Percentiles rank a stretch among this genome's conserved stretches.
These are phyloP conservation scores for Neolamprologus toae DNA, from an alignment of 2,113 vertebrate genomes.

Conservation along the genomic window DNA sequence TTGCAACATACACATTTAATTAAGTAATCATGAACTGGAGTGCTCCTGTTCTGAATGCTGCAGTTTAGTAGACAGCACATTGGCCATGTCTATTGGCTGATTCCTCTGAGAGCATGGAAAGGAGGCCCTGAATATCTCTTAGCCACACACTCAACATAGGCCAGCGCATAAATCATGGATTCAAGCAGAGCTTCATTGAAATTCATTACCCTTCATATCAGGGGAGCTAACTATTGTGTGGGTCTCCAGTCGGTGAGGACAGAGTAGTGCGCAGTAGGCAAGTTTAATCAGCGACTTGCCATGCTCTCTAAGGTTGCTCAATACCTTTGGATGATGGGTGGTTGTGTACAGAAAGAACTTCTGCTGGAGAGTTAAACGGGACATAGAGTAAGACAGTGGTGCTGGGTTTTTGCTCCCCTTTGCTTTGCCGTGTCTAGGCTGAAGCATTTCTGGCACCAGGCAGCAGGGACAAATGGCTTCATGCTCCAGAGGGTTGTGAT, in stretches of 20 bases:
- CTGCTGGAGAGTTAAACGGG: background rate
- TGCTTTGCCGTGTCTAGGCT: background rate
- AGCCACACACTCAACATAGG: constrained; percentile 55
- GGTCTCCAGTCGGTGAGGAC: constrained; percentile 42
- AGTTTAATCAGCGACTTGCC: constrained; percentile 63
- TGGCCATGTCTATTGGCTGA: constrained; percentile 14
- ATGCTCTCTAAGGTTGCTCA: constrained; percentile 44
- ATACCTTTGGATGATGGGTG: constrained; percentile 43
- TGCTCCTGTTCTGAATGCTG: background rate
- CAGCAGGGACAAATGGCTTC: constrained; percentile 55
- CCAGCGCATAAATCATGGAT: constrained; percentile 63
- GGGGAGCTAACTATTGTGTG: constrained; percentile 60
- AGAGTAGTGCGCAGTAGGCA: constrained; percentile 30
- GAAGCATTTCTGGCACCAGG: constrained; percentile 35
- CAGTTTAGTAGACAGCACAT: constrained; percentile 1
- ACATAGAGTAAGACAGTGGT: constrained; percentile 20
- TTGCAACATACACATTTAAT: constrained; percentile 10
- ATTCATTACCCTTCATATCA: constrained; percentile 68
- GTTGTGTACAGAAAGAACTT: constrained; percentile 18
- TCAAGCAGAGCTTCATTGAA: constrained; percentile 67
- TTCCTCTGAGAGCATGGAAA: constrained; percentile 38
- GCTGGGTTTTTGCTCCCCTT: background rate
- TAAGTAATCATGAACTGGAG: constrained; percentile 5
- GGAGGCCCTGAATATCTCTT: constrained; percentile 58
- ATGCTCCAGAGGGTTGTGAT: constrained; percentile 48